Conservation (phyloP, 2,888 invertebrate species). For the Harpalus rufipes region DNA sequence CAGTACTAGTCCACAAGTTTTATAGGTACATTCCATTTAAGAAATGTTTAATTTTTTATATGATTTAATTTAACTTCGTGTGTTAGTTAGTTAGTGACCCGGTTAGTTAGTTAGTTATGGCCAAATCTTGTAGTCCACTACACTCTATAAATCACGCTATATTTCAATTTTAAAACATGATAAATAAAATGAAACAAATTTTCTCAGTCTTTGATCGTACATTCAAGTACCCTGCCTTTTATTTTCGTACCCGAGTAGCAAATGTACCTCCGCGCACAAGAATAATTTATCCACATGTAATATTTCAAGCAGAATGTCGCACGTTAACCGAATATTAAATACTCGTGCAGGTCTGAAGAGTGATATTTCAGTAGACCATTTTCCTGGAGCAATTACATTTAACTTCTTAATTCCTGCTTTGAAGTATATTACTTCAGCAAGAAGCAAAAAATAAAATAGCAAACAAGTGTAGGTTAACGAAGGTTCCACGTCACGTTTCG, state of each 20-base stretch:
- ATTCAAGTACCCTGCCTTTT: background rate
- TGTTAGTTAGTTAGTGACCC: too few species aligned
- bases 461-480: conserved; percentile 42
- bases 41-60: too few species aligned
- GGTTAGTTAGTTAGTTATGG: too few species aligned
- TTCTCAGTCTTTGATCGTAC: background rate
- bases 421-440: conserved; percentile 13
- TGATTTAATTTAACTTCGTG: too few species aligned
- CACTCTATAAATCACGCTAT: too few species aligned
- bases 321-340: conserved; percentile 6
- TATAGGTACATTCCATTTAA: too few species aligned
- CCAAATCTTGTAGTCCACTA: too few species aligned
- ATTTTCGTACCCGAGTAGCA: too few species aligned
- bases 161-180: too few species aligned
- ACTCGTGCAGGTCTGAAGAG: background rate
- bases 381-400: background rate
- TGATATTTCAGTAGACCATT: background rate
- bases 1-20: too few species aligned
- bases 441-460: conserved; percentile 37
- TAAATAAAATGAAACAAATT: too few species aligned
- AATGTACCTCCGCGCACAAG: background rate
- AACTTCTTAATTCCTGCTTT: conserved; percentile 4
- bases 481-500: conserved; percentile 3
- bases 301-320: background rate
- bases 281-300: background rate